Evolutionary conservation across 2,797 vertebrate species (phyloP), one percentile per base, ranked within the genome.

Genomic region (Amniataba percoides): DNA sequence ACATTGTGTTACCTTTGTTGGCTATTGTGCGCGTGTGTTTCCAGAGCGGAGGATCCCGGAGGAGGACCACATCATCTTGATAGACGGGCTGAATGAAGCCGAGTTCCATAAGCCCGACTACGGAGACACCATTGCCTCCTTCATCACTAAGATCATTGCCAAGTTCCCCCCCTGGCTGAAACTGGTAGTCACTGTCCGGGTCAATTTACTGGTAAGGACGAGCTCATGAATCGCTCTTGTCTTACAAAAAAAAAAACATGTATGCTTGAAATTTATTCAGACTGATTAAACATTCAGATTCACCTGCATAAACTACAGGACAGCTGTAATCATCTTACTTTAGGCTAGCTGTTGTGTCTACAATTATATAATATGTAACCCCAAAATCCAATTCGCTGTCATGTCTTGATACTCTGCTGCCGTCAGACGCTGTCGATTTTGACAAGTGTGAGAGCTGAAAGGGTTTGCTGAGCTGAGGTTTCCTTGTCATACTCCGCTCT

Each of bases 21-120:
- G 10, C 74, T 51, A 52, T 49, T 76, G 34, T 71, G 16, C 81
- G 40, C 80, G 40, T 88, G 4, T 76, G 31, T 78, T 75, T 94
- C 65, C 90, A 99, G 98, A 99, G 91, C 93, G 93, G 78, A 99
- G 96, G 90, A 97, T 99, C 92, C 96, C 97, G 69, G 97, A 98
- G 83, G 97, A 99, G 71, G 97, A 99, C 86, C 96, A 96, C 88
- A 95, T 99, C 71, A 98, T 99, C 93, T 93, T 99, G 92, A 93
- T 99, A 67, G 98, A 99, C 36, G 97, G 97, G 19, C 95, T 99
- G 93, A 99, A 99, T 40, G 98, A 99, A 90, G 98, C 98, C 0
- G 98, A 99, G 90, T 99, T 99, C 92, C 98, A 99, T 87, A 99
- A 99, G 73, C 98, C 98, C 16, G 98, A 99, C 94, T 99, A 99